Evolutionary conservation across 2,797 vertebrate species (phyloP), one percentile per base, ranked within the genome.

Genomic region (Spondyliosoma cantharus): DNA sequence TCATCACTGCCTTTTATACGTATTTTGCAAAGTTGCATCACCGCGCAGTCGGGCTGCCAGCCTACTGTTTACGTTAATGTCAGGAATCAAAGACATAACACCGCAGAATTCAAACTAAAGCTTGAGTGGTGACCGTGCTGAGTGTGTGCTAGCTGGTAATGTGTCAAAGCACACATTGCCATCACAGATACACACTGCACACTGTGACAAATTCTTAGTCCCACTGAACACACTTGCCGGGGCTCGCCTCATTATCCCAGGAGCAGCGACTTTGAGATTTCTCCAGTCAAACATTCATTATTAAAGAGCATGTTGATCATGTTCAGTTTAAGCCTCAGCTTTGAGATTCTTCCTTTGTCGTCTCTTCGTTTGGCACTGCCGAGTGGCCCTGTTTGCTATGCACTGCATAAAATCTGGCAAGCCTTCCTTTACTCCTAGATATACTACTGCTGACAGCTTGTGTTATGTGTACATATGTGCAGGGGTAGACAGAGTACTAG

Each of bases 241-340:
- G 83, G 79, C 84, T 91, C 49, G 82, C 88, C 93, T 95, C 91
- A 89, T 94, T 94, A 94, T 94, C 89, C 89, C 87, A 89, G 82
- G 88, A 93, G 87, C 81, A 84, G 88, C 50, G 76, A 90, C 90
- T 92, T 90, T 91, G 81, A 92, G 90, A 92, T 91, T 93, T 85
- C 82, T 93, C 86, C 78, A 89, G 92, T 93, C 89, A 89, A 82
- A 87, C 90, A 91, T 95, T 88, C 87, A 94, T 94, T 94, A 95
- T 94, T 95, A 88, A 95, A 89, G 78, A 91, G 82, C 84, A 79
- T 92, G 92, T 92, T 94, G 91, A 93, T 93, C 89, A 80, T 85
- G 82, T 91, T 92, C 77, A 76, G 82, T 85, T 90, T 87, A 88
- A 90, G 89, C 81, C 77, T 71, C 71, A 81, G 85, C 86, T 87